Conservation (phyloP, 2,888 invertebrate species). For the Epirrhoe alternata region DNA sequence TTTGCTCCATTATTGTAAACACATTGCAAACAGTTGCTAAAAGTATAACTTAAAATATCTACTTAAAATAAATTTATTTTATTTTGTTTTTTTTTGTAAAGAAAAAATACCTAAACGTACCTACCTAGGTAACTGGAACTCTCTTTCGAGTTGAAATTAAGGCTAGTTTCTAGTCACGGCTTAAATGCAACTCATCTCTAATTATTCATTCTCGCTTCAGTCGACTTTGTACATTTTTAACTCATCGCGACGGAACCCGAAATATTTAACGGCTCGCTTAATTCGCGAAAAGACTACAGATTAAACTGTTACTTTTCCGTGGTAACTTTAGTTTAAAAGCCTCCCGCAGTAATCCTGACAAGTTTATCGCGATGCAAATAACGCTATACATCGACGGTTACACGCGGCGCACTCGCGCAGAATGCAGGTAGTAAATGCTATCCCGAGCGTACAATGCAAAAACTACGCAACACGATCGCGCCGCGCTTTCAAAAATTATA, state of each 20-base stretch:
- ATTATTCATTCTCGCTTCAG: slow-evolving; percentile 10
- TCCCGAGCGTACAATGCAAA: slow-evolving; percentile 34
- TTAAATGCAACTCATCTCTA: background rate
- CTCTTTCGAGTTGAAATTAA: background rate
- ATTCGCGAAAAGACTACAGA: slow-evolving; percentile 38
- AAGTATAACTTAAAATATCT: too few species aligned
- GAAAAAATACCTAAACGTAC: too few species aligned
- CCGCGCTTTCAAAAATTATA: slow-evolving; percentile 36
- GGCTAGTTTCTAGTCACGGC: background rate
- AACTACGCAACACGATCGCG: slow-evolving; percentile 27
- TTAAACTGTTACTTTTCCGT: slow-evolving; percentile 36
- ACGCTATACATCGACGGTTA: slow-evolving; percentile 36
- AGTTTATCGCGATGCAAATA: slow-evolving; percentile 40
- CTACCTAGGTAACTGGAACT: too few species aligned
- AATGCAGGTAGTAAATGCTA: slow-evolving; percentile 27
- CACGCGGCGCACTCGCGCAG: slow-evolving; percentile 15
- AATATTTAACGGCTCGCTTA: slow-evolving; percentile 40
- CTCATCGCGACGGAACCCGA: slow-evolving; percentile 31
- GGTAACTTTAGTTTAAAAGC: slow-evolving; percentile 37
- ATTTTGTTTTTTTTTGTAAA: too few species aligned
- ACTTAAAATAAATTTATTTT: too few species aligned
- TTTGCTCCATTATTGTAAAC: too few species aligned
- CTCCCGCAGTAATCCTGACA: slow-evolving; percentile 39
- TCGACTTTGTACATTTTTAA: slow-evolving; percentile 18
- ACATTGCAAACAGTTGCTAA: too few species aligned